Evolutionary conservation across 2,797 vertebrate species (phyloP).

Genomic region (Pantherophis alleghaniensis): DNA sequence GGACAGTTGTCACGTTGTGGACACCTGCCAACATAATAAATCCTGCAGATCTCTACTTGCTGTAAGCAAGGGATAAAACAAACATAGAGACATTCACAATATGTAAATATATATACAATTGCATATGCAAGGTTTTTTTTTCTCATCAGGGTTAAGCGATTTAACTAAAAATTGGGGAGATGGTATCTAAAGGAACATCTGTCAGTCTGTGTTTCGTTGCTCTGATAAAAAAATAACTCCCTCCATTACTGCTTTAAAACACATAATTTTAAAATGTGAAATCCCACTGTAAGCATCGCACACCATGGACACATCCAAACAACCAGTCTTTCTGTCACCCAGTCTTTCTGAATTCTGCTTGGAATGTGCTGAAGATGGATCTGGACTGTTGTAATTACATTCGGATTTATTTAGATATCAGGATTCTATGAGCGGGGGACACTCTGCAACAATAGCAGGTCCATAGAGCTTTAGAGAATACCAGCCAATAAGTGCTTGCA

Average conservation of each 20-base stretch:
- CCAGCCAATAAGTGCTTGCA: background rate
- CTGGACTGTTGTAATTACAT: background rate
- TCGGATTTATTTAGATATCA: background rate
- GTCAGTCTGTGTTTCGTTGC: background rate
- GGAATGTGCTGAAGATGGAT: background rate
- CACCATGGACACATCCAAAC: background rate
- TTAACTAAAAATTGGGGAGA: background rate
- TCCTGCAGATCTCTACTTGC: background rate
- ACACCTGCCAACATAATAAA: conserved; percentile 5
- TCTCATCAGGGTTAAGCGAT: background rate
- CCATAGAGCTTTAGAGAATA: background rate
- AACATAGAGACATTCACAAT: background rate
- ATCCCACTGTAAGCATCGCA: background rate
- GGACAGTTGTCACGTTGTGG: background rate
- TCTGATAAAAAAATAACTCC: background rate
- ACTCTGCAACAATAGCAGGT: background rate
- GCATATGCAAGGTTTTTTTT: background rate
- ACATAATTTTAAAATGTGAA: background rate
- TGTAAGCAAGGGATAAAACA: background rate
- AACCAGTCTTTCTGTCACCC: background rate
- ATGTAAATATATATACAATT: background rate
- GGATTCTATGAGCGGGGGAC: background rate
- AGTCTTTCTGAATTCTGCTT: background rate
- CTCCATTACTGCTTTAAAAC: background rate
- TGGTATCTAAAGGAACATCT: background rate